Evolutionary conservation across 2,797 vertebrate species (phyloP).

Genomic region (Fistularia tabacaria): DNA sequence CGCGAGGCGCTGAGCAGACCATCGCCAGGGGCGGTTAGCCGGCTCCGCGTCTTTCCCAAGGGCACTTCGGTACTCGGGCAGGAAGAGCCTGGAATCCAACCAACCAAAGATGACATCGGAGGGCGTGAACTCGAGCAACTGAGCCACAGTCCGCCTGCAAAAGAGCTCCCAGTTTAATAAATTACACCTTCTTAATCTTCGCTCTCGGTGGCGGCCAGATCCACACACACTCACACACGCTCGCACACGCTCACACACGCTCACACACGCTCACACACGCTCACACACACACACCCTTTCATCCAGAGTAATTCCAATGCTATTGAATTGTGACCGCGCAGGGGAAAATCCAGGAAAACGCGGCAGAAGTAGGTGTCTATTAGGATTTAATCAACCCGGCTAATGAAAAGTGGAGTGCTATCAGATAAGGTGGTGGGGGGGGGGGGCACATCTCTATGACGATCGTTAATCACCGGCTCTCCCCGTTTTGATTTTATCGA

Average conservation of each 20-base stretch:
- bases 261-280: not conserved
- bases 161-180: conserved; percentile 62
- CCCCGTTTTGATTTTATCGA: conserved; percentile 42
- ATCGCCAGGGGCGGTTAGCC: too few species aligned
- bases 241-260: not conserved
- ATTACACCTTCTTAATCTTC: conserved; percentile 59
- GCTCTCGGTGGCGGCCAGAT: conserved; percentile 43
- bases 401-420: conserved; percentile 27
- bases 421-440: conserved; percentile 33
- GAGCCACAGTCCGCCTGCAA: not conserved
- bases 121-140: conserved; percentile 14
- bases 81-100: not conserved
- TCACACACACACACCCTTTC: conserved; percentile 29
- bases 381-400: conserved; percentile 48
- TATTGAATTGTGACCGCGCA: conserved; percentile 42
- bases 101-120: conserved; percentile 45
- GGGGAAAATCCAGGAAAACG: conserved; percentile 39
- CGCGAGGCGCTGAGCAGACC: too few species aligned
- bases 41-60: too few species aligned
- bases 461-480: conserved; percentile 35
- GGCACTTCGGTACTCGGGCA: too few species aligned
- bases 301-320: conserved; percentile 49
- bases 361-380: conserved; percentile 32
- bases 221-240: not conserved
- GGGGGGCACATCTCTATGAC: conserved; percentile 19